phyloP scores from a whole-genome alignment of 2,113 vertebrate species.

The Phaethornis superciliosus region DNA sequence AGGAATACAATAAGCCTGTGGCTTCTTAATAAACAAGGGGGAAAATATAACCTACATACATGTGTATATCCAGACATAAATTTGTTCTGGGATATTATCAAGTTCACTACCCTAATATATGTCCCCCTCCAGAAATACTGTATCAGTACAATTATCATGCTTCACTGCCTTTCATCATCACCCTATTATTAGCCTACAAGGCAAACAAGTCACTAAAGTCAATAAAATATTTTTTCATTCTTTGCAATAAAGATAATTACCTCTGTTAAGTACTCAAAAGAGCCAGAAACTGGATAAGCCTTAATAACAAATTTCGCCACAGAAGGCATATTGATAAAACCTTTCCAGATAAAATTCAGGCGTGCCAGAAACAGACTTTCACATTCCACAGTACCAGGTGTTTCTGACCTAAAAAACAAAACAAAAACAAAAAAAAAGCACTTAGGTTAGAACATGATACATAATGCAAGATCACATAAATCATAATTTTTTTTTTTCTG shows the following conservation, averaged over 20 bases:
- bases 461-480: neutral
- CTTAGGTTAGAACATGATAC: neutral
- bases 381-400: constrained; percentile 84
- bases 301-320: constrained; percentile 96
- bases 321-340: constrained; percentile 94
- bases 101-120: neutral
- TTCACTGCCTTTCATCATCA: neutral
- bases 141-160: neutral
- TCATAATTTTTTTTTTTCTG: neutral
- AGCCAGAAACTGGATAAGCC: constrained; percentile 94
- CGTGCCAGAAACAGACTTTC: constrained; percentile 88
- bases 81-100: neutral
- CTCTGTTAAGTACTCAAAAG: constrained; percentile 90
- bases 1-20: neutral
- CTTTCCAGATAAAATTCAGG: constrained; percentile 91
- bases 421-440: neutral
- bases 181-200: neutral
- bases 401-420: constrained; percentile 74
- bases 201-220: neutral
- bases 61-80: fast-evolving
- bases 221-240: neutral
- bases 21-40: neutral
- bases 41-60: neutral
- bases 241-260: constrained; percentile 69
- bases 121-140: neutral